phyloP scores from a whole-genome alignment of 2,888 invertebrate genomes.

The Drosophila kanekoi region DNA sequence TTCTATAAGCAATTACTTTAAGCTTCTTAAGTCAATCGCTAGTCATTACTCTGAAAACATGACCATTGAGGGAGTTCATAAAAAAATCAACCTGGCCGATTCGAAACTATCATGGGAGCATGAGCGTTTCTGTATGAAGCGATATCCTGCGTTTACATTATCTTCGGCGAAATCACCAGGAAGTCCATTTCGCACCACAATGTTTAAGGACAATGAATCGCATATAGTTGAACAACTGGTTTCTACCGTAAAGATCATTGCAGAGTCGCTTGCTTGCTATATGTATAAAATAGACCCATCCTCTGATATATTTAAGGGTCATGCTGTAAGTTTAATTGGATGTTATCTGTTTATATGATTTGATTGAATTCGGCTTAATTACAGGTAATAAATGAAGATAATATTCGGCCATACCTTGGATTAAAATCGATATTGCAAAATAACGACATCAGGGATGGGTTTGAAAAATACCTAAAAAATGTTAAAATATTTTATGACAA shows the following conservation, averaged over 20 bases:
- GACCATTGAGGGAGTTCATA: slow-evolving; percentile 91
- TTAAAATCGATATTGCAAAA: slow-evolving; percentile 90
- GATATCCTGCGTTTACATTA: slow-evolving; percentile 96
- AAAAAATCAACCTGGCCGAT: slow-evolving; percentile 98
- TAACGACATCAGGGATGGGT: slow-evolving; percentile 89
- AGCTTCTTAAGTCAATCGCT: slow-evolving; percentile 88
- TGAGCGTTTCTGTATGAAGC: slow-evolving; percentile 96
- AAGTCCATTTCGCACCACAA: slow-evolving; percentile 82
- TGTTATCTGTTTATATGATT: not conserved
- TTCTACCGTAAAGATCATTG: slow-evolving; percentile 90
- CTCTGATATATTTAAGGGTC: slow-evolving; percentile 89
- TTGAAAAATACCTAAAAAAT: slow-evolving; percentile 92
- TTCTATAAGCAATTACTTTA: slow-evolving; percentile 88
- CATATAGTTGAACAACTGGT: slow-evolving; percentile 71
- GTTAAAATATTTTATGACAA: slow-evolving; percentile 89
- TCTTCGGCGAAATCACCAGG: slow-evolving; percentile 88
- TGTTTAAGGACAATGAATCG: slow-evolving; percentile 79
- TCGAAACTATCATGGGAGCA: slow-evolving; percentile 97
- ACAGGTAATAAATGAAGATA: slow-evolving; percentile 90
- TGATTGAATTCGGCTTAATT: not conserved
- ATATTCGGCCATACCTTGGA: slow-evolving; percentile 91
- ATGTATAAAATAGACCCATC: slow-evolving; percentile 89
- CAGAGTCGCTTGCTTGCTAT: slow-evolving; percentile 93
- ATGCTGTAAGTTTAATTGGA: slow-evolving; percentile 87
- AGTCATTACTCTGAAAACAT: slow-evolving; percentile 85